A percentile compares a stretch with the other conserved stretches of the same genome.
Conservation (phyloP, 2,113 vertebrate species). For the Saccopteryx leptura region DNA sequence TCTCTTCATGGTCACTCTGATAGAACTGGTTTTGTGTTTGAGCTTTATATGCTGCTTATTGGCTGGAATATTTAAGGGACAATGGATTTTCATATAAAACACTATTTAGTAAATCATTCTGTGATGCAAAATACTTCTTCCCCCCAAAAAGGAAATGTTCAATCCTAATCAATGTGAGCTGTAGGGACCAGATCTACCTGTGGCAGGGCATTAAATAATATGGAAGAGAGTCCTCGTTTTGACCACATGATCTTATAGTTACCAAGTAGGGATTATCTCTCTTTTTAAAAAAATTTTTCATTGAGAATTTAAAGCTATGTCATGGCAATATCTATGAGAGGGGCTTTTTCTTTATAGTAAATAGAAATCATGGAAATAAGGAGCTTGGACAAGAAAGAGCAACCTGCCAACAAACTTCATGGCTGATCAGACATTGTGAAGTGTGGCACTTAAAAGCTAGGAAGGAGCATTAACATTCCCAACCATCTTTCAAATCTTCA, state of each 20-base stretch:
- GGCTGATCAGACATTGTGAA: background rate
- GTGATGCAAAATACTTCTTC: constrained; percentile 1
- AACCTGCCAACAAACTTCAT: background rate
- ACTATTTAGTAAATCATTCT: constrained; percentile 5
- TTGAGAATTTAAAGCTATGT: constrained; percentile 3
- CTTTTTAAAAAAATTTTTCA: constrained; percentile 1
- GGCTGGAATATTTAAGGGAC: background rate
- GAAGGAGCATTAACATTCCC: background rate
- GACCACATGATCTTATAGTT: background rate
- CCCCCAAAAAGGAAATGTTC: background rate
- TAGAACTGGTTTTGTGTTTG: background rate
- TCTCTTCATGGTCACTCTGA: constrained; percentile 3
- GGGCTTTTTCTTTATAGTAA: background rate
- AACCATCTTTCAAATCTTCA: background rate
- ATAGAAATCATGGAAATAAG: background rate
- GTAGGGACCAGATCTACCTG: background rate
- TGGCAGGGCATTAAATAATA: background rate
- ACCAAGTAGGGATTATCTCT: background rate
- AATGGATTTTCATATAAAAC: constrained; percentile 20
- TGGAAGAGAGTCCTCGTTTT: background rate
- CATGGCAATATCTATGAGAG: background rate
- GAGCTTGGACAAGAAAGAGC: background rate
- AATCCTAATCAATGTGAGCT: background rate
- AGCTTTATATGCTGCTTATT: background rate
- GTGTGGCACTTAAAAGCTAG: background rate